Evolutionary conservation across 2,888 invertebrate genomes (phyloP).

Genomic region (Cephus spinipes): DNA sequence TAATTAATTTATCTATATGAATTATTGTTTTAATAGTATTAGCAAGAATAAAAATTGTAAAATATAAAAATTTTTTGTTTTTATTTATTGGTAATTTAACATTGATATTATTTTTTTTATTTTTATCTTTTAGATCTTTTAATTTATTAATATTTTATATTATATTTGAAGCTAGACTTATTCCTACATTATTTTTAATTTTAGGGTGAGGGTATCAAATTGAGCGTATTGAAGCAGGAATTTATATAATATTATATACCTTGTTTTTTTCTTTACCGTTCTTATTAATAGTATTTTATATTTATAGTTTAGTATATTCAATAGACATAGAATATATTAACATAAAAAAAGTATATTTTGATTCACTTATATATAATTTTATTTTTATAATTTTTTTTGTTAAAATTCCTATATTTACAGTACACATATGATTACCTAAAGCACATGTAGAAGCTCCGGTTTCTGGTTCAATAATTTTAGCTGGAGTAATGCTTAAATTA

Average conservation of each 20-base stretch:
- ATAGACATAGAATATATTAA: conserved; percentile 70
- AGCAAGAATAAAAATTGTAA: conserved; percentile 69
- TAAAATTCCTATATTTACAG: conserved; percentile 72
- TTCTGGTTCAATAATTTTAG: conserved; percentile 80
- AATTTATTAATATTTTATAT: conserved; percentile 78
- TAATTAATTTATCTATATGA: conserved; percentile 70
- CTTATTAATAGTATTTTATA: conserved; percentile 71
- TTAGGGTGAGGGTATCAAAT: conserved; percentile 77
- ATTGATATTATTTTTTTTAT: conserved; percentile 73
- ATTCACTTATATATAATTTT: conserved; percentile 72
- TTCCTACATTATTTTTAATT: conserved; percentile 77
- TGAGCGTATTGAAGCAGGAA: conserved; percentile 75
- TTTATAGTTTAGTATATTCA: conserved; percentile 68
- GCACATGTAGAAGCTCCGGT: conserved; percentile 83
- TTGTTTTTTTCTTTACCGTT: conserved; percentile 76
- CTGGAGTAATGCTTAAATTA: conserved; percentile 79
- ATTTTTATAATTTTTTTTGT: conserved; percentile 75
- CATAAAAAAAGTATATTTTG: conserved; percentile 49
- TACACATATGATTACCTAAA: conserved; percentile 69
- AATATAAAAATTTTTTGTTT: conserved; percentile 69
- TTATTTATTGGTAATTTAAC: conserved; percentile 71
- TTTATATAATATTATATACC: conserved; percentile 80
- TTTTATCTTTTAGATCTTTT: conserved; percentile 70
- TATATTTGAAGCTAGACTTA: conserved; percentile 77
- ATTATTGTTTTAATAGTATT: conserved; percentile 73